These are phyloP conservation scores for Sciurus carolinensis DNA, from an alignment of 2,797 vertebrate genomes.

Conservation along the genomic window DNA sequence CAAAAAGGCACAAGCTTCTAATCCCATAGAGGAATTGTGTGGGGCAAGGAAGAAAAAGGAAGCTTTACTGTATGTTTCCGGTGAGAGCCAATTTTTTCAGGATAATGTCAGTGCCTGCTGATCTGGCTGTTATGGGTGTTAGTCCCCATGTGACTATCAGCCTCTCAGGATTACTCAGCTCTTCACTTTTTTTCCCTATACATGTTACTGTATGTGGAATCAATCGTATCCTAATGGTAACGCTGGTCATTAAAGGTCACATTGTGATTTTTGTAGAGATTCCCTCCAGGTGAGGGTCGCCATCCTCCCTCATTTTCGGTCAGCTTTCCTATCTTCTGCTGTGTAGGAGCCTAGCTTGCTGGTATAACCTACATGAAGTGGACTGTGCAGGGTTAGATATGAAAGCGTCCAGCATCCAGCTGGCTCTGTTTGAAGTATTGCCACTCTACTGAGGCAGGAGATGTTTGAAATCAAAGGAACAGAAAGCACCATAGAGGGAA, in stretches of 20 bases:
- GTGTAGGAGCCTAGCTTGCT: constrained; percentile 28
- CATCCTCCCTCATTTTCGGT: constrained; percentile 19
- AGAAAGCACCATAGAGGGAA: constrained; percentile 69
- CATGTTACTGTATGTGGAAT: constrained; percentile 1
- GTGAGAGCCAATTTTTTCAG: neutral
- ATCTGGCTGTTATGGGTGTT: neutral
- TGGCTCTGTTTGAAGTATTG: constrained; percentile 74
- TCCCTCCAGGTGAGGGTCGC: constrained; percentile 7
- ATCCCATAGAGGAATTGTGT: neutral
- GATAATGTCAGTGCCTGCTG: neutral
- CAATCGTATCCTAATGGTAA: constrained; percentile 36
- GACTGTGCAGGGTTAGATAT: constrained; percentile 67
- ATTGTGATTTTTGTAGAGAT: constrained; percentile 35
- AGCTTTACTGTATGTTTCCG: neutral
- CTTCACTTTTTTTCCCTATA: neutral
- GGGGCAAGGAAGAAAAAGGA: neutral
- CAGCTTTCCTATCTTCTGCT: constrained; percentile 27
- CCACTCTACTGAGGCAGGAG: constrained; percentile 65
- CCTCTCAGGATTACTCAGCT: neutral
- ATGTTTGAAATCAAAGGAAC: constrained; percentile 78
- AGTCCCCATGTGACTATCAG: neutral
- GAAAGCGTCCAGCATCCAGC: constrained; percentile 71
- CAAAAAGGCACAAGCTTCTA: neutral
- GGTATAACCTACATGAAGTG: constrained; percentile 60
- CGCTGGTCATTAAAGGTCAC: neutral